Evolutionary conservation across 2,113 vertebrate genomes (phyloP), one percentile per base, ranked within the genome.

Genomic region (Pristiophorus japonicus): DNA sequence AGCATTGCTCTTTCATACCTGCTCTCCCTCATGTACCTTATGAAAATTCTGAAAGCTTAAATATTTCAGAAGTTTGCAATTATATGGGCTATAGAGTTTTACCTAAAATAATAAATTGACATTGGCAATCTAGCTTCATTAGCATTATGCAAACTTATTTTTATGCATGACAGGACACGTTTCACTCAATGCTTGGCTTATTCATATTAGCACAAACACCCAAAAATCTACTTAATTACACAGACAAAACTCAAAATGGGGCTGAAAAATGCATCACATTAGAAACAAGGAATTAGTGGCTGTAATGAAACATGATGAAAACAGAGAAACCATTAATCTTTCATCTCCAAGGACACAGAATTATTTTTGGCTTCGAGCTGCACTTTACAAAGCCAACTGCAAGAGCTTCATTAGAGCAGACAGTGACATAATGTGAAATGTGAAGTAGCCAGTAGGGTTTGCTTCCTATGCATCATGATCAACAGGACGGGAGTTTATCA

Each of bases 261-360:
- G 14, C 12, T 55, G 2, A 14, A 55, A 42, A 91, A 91, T n/a
- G n/a, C n/a, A n/a, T n/a, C n/a, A n/a, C 34, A 22, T 92, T 38
- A 20, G 55, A 63, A 91, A 94, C 65, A 70, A 34, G 63, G 42
- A 70, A 67, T 94, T 47, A 24, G 38, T 45, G 11, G 42, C 42
- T 70, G 93, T 20, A 34, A 45, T 70, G 93, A 51, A n/a, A 92
- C 34, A 73, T 51, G 20, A 1, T 47, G 93, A 70, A 59, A 94
- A 94, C 42, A 70, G 42, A 93, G 20, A 51, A 94, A 67, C n/a
- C 88, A 92, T 92, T 92, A 92, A 70, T 47, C 66, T 94, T 94
- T 51, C 65, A 94, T 94, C 45, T 94, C 93, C 66, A 70, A 73
- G 66, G 93, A 47, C 20, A 30, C 11, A 22, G 88, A 92, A 38